These are phyloP conservation scores for Gymnodraco acuticeps DNA, from an alignment of 2,797 vertebrate species.

Conservation along the genomic window DNA sequence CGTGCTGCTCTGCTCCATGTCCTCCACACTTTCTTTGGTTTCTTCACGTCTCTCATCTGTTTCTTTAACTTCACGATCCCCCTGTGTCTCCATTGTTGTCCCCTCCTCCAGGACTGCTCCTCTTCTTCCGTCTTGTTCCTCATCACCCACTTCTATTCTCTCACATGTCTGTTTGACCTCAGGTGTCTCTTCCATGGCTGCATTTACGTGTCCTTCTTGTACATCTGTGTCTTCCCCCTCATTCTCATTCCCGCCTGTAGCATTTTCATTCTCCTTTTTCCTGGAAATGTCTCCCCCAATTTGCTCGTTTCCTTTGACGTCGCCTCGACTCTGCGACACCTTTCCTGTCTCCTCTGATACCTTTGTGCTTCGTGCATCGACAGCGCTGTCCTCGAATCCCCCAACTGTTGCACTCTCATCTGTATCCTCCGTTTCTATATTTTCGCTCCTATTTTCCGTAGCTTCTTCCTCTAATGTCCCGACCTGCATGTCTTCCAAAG, in stretches of 20 bases:
- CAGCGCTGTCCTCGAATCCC: background rate
- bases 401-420: background rate
- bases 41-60: background rate
- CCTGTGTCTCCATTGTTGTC: background rate
- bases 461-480: slow-evolving; percentile 7
- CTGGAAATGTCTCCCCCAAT: background rate
- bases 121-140: background rate
- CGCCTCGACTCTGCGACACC: background rate
- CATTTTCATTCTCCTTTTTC: background rate
- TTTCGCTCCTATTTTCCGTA: background rate
- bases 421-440: slow-evolving; percentile 16
- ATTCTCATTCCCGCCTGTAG: background rate
- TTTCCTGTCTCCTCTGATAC: slow-evolving; percentile 2
- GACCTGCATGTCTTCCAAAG: slow-evolving; percentile 67
- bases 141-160: slow-evolving; percentile 16
- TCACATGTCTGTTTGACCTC: background rate
- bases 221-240: background rate
- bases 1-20: slow-evolving; percentile 29
- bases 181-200: background rate
- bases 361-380: background rate
- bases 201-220: background rate
- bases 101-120: background rate
- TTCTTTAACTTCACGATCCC: background rate
- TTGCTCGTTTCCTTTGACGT: background rate
- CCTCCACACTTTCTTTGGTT: slow-evolving; percentile 10